Percentiles rank a stretch among this genome's conserved stretches.
phyloP scores from a whole-genome alignment of 2,888 invertebrate genomes.

The Spisula subtruncata region DNA sequence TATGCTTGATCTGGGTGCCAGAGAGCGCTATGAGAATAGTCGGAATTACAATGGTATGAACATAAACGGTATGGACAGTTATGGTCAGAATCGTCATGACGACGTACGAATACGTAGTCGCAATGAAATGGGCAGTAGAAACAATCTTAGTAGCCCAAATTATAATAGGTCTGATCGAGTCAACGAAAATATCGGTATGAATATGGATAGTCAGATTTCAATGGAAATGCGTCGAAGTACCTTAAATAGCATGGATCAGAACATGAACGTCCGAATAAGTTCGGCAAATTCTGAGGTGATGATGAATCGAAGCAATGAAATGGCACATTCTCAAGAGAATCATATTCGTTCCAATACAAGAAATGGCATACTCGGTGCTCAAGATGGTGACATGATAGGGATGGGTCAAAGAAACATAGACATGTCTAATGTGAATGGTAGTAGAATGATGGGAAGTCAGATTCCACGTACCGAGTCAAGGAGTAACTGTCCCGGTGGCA shows the following conservation, averaged over 20 bases:
- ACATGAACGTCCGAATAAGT: slow-evolving; percentile 54
- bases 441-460: slow-evolving; percentile 52
- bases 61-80: slow-evolving; percentile 60
- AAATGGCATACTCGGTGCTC: slow-evolving; percentile 30
- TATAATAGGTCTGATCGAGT: slow-evolving; percentile 58
- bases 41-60: slow-evolving; percentile 57
- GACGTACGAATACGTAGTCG: slow-evolving; percentile 57
- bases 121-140: slow-evolving; percentile 58
- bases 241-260: slow-evolving; percentile 55
- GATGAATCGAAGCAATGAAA: slow-evolving; percentile 46
- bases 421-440: slow-evolving; percentile 43
- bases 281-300: slow-evolving; percentile 52
- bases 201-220: slow-evolving; percentile 43
- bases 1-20: slow-evolving; percentile 40
- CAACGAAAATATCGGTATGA: slow-evolving; percentile 58
- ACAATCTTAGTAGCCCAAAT: slow-evolving; percentile 61
- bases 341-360: slow-evolving; percentile 54
- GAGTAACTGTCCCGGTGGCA: slow-evolving; percentile 38
- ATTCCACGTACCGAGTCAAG: slow-evolving; percentile 39
- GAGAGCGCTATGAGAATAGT: slow-evolving; percentile 61
- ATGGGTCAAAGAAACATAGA: slow-evolving; percentile 35
- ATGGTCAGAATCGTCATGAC: slow-evolving; percentile 54
- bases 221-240: slow-evolving; percentile 53
- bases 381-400: slow-evolving; percentile 40
- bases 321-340: slow-evolving; percentile 41